A percentile compares a stretch with the other conserved stretches of the same genome.
Conservation (phyloP, 2,888 invertebrate species). For the Andrena chrysosceles region DNA sequence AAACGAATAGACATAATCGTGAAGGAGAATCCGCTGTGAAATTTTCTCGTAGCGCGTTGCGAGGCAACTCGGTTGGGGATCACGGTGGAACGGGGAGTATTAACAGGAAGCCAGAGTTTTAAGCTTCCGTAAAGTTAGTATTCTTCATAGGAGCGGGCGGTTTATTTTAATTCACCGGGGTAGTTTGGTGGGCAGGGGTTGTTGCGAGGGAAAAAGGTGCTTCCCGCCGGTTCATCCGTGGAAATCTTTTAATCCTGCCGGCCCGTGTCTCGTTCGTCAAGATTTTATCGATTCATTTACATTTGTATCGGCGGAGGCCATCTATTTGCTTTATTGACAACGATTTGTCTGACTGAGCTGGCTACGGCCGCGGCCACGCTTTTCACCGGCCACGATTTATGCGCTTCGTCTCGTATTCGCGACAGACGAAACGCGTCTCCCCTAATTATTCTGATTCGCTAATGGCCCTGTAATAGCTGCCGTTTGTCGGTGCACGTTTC, state of each 20-base stretch:
- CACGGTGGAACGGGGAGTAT: constrained; percentile 22
- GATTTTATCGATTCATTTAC: constrained; percentile 62
- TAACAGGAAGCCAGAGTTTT: constrained; percentile 42
- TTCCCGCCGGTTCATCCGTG: constrained; percentile 33
- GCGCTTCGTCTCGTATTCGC: constrained; percentile 5
- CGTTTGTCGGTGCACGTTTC: constrained; percentile 4
- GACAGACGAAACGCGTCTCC: background rate
- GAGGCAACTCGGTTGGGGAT: background rate
- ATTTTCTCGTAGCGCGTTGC: too few species aligned
- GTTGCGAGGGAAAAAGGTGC: constrained; percentile 15
- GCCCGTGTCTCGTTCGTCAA: constrained; percentile 49
- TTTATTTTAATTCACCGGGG: constrained; percentile 62
- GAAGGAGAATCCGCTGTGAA: too few species aligned
- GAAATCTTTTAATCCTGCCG: constrained; percentile 65
- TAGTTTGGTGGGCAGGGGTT: constrained; percentile 13
- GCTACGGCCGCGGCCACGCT: constrained; percentile 6
- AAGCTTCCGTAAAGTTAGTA: constrained; percentile 50
- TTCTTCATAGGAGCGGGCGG: constrained; percentile 48
- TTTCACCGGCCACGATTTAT: constrained; percentile 25
- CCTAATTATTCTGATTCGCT: constrained; percentile 48
- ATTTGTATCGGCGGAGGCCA: constrained; percentile 32
- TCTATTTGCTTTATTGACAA: constrained; percentile 45
- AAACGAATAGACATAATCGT: too few species aligned
- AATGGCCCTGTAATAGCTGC: constrained; percentile 28
- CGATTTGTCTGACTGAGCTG: constrained; percentile 37